A percentile compares a stretch with the other conserved stretches of the same genome.
These are phyloP conservation scores for Cheilosia grossa DNA, from an alignment of 2,888 invertebrate species.

Conservation along the genomic window DNA sequence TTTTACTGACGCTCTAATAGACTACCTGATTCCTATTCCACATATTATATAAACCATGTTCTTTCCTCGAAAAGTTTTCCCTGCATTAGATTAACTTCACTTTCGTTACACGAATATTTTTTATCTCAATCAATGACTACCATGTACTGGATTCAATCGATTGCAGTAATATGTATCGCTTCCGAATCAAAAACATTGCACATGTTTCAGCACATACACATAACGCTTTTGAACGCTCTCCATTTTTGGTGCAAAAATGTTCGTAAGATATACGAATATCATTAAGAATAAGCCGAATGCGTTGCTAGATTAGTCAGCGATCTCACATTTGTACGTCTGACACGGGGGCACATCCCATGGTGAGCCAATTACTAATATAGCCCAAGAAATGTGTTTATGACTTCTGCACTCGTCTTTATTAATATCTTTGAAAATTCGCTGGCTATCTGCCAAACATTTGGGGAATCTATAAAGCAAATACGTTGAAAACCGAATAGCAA, in stretches of 20 bases:
- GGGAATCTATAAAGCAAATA: slow-evolving; percentile 69
- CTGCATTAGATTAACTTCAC: too few relatives aligned
- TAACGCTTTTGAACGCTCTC: slow-evolving; percentile 13
- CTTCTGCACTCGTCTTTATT: slow-evolving; percentile 67
- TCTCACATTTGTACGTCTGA: slow-evolving; percentile 33
- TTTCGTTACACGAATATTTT: too few relatives aligned
- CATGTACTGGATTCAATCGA: neutral
- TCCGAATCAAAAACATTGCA: neutral
- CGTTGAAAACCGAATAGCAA: slow-evolving; percentile 42
- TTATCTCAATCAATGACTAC: neutral
- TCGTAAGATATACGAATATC: slow-evolving; percentile 13
- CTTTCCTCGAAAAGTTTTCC: too few relatives aligned
- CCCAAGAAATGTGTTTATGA: slow-evolving; percentile 67
- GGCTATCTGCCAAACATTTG: slow-evolving; percentile 64
- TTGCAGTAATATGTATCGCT: neutral
- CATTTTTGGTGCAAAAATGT: slow-evolving; percentile 33
- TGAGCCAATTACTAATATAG: slow-evolving; percentile 59
- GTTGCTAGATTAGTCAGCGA: slow-evolving; percentile 57
- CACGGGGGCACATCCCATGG: slow-evolving; percentile 42
- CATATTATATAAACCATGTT: too few relatives aligned
- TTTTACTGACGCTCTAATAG: too few relatives aligned
- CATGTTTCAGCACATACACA: neutral
- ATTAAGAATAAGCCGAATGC: slow-evolving; percentile 29
- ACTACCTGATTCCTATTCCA: too few relatives aligned
- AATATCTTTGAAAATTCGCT: slow-evolving; percentile 59